phyloP scores from a whole-genome alignment of 2,797 vertebrate genomes.

The Benthosema pterotum region DNA sequence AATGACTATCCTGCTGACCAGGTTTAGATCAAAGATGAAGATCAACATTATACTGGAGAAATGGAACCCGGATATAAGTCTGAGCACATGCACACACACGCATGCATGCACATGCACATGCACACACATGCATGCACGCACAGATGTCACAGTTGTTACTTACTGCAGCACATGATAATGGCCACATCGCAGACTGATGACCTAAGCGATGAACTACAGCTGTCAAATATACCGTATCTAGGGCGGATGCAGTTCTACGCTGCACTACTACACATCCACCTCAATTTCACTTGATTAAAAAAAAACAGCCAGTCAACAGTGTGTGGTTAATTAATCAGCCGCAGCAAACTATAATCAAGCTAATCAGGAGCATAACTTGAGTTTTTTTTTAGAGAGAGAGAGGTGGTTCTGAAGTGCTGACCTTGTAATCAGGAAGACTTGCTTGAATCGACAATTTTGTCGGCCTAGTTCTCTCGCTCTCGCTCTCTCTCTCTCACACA shows the following conservation, averaged over 20 bases:
- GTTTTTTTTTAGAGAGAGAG: slow-evolving; percentile 7
- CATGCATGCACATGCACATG: slow-evolving; percentile 23
- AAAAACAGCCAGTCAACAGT: slow-evolving; percentile 40
- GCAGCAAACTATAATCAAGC: not conserved
- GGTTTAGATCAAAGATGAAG: too few relatives aligned
- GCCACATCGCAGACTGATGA: slow-evolving; percentile 51
- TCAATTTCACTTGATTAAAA: slow-evolving; percentile 25
- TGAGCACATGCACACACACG: slow-evolving; percentile 25
- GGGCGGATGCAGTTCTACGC: slow-evolving; percentile 42
- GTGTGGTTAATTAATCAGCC: slow-evolving; percentile 40
- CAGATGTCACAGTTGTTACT: slow-evolving; percentile 57
- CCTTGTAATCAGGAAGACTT: slow-evolving; percentile 49
- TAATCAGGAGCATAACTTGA: slow-evolving; percentile 45
- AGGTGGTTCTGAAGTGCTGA: slow-evolving; percentile 35
- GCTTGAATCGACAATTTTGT: slow-evolving; percentile 30
- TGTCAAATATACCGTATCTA: slow-evolving; percentile 7
- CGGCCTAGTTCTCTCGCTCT: not conserved
- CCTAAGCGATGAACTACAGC: slow-evolving; percentile 56
- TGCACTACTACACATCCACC: slow-evolving; percentile 17
- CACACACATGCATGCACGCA: slow-evolving; percentile 25
- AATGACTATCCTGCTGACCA: too few relatives aligned
- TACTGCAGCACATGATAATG: slow-evolving; percentile 35
- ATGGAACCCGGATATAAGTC: too few relatives aligned
- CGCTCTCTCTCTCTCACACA: not conserved
- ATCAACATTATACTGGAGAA: too few relatives aligned